Evolutionary conservation across 1,140 invertebrate species (phyloP), one percentile per base, ranked within the genome.

Genomic region (Calephelis virginiensis): DNA sequence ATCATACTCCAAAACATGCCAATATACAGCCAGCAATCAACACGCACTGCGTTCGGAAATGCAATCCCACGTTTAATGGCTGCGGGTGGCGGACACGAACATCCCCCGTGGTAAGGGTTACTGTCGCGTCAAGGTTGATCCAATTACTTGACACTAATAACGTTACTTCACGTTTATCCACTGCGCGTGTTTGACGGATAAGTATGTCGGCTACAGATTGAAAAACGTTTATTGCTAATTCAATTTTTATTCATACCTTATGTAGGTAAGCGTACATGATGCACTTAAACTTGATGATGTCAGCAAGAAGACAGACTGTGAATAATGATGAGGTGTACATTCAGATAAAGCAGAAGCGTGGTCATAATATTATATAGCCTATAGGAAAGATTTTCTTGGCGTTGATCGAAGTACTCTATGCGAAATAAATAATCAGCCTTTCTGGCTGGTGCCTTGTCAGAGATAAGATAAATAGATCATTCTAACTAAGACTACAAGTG

Each of bases 111-210:
- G 75, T 85, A 82, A 82, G 82, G 84, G 84, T 86, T 88, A 79
- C 72, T 81, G 81, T 71, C 81, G 81, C 77, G 70, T 72, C 85
- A 90, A 87, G 86, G 87, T 89, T 86, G 67, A 90, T 90, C 86
- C 87, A 90, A 90, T 90, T 90, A 89, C 63, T 47, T 47, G 40
- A 62, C 76, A 72, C 77, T 78, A 81, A 77, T 86, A 86, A 84
- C 82, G 81, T 71, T 70, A 71, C 67, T 66, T 61, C 63, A 50
- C 45, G 64, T 61, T 64, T 68, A 68, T 63, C 64, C 61, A 61
- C 45, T 40, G 47, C 37, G 64, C 49, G 40, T 63, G 61, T 70
- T 40, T 63, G 60, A 53, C 43, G 53, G 47, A 73, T 68, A 53
- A 53, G 49, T 53, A 49, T 64, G 66, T 70, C 45, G 64, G 46